Conservation (phyloP, 2,888 invertebrate genomes). For the Clistopyga incitator region DNA sequence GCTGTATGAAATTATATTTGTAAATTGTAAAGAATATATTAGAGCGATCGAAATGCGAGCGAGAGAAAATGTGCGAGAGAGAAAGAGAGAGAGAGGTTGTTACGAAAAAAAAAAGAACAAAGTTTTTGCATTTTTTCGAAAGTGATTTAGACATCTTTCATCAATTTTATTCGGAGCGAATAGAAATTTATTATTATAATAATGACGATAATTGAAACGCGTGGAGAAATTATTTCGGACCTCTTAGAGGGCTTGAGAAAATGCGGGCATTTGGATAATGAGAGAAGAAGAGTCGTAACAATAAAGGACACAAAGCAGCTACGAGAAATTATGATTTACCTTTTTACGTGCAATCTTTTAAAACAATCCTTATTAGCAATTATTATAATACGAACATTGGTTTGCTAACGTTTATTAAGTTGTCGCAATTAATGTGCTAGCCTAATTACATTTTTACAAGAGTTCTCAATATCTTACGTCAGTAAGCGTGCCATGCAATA, state of each 20-base stretch:
- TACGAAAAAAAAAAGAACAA: conserved; percentile 38
- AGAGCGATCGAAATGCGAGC: conserved; percentile 60
- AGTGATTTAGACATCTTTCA: conserved; percentile 35
- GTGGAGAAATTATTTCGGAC: conserved; percentile 61
- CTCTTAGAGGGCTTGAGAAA: conserved; percentile 63
- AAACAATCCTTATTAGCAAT: conserved; percentile 5
- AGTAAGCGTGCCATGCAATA: background rate
- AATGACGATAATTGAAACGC: conserved; percentile 63
- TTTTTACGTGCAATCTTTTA: conserved; percentile 23
- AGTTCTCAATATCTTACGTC: background rate
- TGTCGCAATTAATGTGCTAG: background rate
- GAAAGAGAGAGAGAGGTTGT: conserved; percentile 41
- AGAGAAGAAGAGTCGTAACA: conserved; percentile 71
- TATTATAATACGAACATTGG: conserved; percentile 2
- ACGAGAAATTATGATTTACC: conserved; percentile 27
- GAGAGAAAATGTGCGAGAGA: background rate
- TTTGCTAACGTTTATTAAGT: background rate
- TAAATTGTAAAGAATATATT: conserved; percentile 82
- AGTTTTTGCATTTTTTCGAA: conserved; percentile 52
- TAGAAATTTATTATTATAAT: conserved; percentile 58
- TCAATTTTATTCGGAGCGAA: conserved; percentile 25
- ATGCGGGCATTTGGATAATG: conserved; percentile 77
- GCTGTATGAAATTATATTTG: conserved; percentile 82
- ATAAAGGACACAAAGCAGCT: conserved; percentile 71
- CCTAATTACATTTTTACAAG: background rate